Evolutionary conservation across 1,140 invertebrate species (phyloP).

Genomic region (Lepidurus apus): DNA sequence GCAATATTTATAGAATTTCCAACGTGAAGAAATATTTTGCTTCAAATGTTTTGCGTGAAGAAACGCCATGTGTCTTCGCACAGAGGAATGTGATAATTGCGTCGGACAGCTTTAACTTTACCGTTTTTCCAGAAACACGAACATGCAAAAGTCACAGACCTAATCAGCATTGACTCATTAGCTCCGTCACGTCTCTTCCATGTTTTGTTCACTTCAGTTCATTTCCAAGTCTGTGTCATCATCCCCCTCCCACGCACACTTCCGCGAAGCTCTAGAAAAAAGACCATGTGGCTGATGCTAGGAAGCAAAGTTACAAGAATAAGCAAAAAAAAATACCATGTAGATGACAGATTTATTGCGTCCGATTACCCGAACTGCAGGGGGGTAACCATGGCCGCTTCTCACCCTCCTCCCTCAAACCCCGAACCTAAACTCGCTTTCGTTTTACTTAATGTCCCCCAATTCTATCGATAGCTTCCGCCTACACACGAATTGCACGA

Average conservation of each 20-base stretch:
- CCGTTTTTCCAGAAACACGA: neutral
- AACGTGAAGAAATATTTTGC: too few species aligned
- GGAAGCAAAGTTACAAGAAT: neutral
- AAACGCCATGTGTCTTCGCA: neutral
- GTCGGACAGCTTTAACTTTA: neutral
- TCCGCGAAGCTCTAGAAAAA: neutral
- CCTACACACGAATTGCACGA: too few species aligned
- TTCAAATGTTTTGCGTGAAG: too few species aligned
- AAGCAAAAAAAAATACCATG: neutral
- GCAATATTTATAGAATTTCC: too few species aligned
- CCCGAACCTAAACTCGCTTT: neutral
- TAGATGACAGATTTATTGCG: slow-evolving; percentile 15
- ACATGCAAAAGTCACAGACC: neutral
- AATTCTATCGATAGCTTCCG: too few species aligned
- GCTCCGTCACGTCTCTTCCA: neutral
- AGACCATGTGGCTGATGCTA: neutral
- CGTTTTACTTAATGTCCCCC: too few species aligned
- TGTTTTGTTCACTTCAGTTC: neutral
- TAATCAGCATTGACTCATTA: slow-evolving; percentile 7
- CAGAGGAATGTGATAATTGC: neutral
- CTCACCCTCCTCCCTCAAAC: neutral
- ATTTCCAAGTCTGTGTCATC: neutral
- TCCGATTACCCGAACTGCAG: neutral
- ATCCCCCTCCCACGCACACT: neutral
- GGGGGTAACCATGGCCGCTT: neutral